Evolutionary conservation across 2,888 invertebrate genomes (phyloP), one percentile per base, ranked within the genome.

Genomic region (Parnassius smintheus): DNA sequence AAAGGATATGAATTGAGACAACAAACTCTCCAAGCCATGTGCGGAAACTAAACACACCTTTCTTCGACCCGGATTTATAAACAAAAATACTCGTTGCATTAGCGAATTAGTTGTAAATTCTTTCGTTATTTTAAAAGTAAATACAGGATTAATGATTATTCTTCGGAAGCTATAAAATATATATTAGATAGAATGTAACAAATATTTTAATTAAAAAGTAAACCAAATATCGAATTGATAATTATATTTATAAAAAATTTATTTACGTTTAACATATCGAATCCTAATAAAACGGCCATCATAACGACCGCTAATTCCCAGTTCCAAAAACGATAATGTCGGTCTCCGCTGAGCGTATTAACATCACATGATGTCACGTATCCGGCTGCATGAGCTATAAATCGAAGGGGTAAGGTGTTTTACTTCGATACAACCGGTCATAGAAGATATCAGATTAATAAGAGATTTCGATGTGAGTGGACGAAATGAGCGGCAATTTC

Each of bases 361-460:
- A 82, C 85, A 86, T 86, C 82, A 79, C 77, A 82, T 87, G 86
- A 88, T 83, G 84, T 87, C 88, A 87, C 80, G 82, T 78, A 84
- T 87, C 85, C 86, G 83, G 81, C 81, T 86, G 82, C 83, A 80
- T 82, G 81, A 75, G 73, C 80, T 80, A 83, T 85, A 83, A 85
- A 86, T 86, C 83, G 81, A 83, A 81, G 81, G 76, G 77, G 82
- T 82, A 82, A 73, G 77, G 81, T 79, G 77, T 83, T 86, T 81
- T 80, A 82, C 80, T 81, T 80, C 72, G 80, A 75, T 80, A 83
- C 84, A 81, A 87, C 82, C 83, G 81, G 82, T 84, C 85, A 87
- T 86, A 81, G 81, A 82, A 82, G 82, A 84, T 85, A 87, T 83
- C 78, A 81, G 81, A 86, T 84, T 84, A 83, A 82, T 87, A 86